Evolutionary conservation across 2,797 vertebrate genomes (phyloP), one percentile per base, ranked within the genome.

Genomic region (Mareca penelope): DNA sequence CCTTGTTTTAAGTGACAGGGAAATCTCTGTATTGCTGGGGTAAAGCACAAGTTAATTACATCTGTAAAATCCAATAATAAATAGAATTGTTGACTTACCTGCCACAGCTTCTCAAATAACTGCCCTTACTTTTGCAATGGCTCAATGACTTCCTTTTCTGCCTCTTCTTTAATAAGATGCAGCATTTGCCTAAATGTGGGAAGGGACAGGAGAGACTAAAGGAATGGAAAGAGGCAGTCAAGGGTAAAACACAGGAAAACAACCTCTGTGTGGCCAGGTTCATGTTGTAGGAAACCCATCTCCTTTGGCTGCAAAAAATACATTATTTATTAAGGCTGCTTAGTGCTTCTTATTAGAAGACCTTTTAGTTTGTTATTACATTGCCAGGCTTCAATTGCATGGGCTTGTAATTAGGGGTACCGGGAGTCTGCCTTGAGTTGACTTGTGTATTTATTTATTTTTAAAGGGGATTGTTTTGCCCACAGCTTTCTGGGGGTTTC

Each of bases 101-200:
- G 50, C 11, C 37, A 21, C 50, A 59, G 52, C 44, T 89, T 76
- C 42, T 73, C 88, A 48, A 63, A 69, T 72, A 93, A 52, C 17
- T 83, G 77, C 78, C 50, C 39, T 86, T 73, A 39, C 72, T 55
- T 64, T 92, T 91, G 65, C 61, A 61, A 61, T 85, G 46, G 18
- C 53, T 83, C 24, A 77, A 75, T 57, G 44, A 26, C 26, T 59
- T 88, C n/a, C 81, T 92, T 13, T 17, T 90, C 53, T 5, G 3
- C 4, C 8, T 29, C 12, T 79, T 4, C 63, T 80, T 55, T 12
- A 1, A 17, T 37, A 53, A 67, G 42, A 39, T 15, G 17, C 76
- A 42, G 3, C 7, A 31, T 60, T n/a, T 73, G 7, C 42, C 46
- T 93, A 37, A 73, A 26, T 35, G 12, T 42, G 15, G 16, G 33